Base-by-base conservation (phyloP, 2,888 invertebrate genomes). In the Cyrtodaria siliqua region DNA sequence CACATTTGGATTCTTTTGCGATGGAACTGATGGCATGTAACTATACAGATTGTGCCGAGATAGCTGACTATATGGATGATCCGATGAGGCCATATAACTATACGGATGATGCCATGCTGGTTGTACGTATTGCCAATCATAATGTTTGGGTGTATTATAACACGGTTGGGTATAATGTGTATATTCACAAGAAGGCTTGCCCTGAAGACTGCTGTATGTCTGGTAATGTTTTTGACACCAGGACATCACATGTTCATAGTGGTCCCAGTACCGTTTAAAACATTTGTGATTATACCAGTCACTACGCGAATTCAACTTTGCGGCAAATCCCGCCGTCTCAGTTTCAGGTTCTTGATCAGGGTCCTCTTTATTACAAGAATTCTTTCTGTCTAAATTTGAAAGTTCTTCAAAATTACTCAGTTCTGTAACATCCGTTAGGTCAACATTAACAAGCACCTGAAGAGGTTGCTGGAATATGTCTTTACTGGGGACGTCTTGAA, bases 201-300 rank as follows among this genome's bases (percentile, higher is more conserved):
- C 49, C 9, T 16, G 9, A 4, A 84, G 53, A 18, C 71, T 64
- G 33, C 77, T 80, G 53, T 81, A 84, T 0, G 83, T 82, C n/a
- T 83, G 50, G 20, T 82, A 67, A 68, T 90, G 90, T 71, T 82
- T 85, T 18, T 79, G 53, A 66, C 88, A 88, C 90, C 91, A 91
- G 1, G 75, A 60, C 86, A 87, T 87, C 2, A 84, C 84, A 57
- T 83, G 72, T 14, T 78, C 53, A 77, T 90, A 91, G 76, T 89
- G 87, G 14, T 79, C 79, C 91, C 91, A 91, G 62, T 90, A 91
- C 16, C 76, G 60, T 9, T 83, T 60, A 69, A 90, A 91, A 67
- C 87, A 85, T 3, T 75, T 60, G 29, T 89, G 82, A 52, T 78
- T 77, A 50, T 85, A 89, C 90, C 89, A 90, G 27, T 33, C 33